Base-by-base conservation (phyloP, 2,113 vertebrate species). In the Pholis gunnellus region DNA sequence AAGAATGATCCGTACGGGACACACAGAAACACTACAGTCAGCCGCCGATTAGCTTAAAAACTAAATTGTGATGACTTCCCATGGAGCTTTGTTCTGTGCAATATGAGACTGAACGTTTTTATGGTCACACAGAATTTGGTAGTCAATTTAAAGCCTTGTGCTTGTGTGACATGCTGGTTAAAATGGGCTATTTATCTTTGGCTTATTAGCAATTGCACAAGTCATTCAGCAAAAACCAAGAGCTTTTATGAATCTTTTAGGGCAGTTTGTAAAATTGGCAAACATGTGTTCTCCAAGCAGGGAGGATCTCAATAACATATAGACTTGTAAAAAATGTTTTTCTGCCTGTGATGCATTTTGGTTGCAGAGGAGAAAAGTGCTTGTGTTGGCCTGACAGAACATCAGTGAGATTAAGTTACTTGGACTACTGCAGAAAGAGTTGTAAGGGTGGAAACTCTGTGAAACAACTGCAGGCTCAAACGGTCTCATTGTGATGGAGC, bases 321-420 rank as follows among this genome's bases (percentile, higher is more conserved):
- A 2, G 56, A 18, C 57, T 56, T 25, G 50, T 66, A 27, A 44
- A 74, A 50, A 34, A 67, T 63, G 25, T 25, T 42, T 25, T 1
- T 44, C 59, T 60, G 40, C 31, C 27, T 25, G n/a, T 14, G 6
- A 50, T 78, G 25, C 27, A 0, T 71, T 42, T 63, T 13, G 34
- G 29, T 13, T 6, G 48, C 44, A 72, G 66, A 38, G 25, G 18
- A 40, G 36, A 5, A 52, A 65, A 38, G 50, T 9, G 0, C 18
- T 67, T 31, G 50, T 66, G 31, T 46, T 67, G 31, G 38, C 20
- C 48, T 40, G 31, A 10, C 50, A 38, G 11, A 20, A 46, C 38
- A 25, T 73, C 34, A 61, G n/a, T 38, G 22, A 50, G 72, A 59
- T 79, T 11, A 22, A 65, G 75, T 75, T 68, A 56, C 54, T 38